Evolutionary conservation across 1,140 invertebrate genomes (phyloP).

Genomic region (Saccostrea echinata): DNA sequence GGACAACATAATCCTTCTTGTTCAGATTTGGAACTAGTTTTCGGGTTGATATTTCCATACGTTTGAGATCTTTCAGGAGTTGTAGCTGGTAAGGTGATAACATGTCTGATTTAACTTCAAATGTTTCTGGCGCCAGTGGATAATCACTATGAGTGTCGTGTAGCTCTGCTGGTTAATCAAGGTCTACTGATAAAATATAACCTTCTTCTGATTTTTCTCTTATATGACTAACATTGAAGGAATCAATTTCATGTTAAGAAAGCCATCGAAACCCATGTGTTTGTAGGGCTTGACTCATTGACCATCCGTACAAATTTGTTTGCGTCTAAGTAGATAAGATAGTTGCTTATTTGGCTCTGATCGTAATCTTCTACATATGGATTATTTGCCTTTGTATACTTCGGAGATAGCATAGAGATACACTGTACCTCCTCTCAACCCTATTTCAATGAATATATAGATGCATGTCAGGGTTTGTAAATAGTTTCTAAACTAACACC

Average conservation of each 20-base stretch:
- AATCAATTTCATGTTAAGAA: conserved; percentile 1
- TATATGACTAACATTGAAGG: conserved; percentile 64
- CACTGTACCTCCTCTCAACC: conserved; percentile 40
- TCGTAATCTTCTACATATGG: too few relatives aligned
- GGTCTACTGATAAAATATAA: conserved; percentile 53
- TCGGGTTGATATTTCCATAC: background rate
- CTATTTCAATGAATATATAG: conserved; percentile 44
- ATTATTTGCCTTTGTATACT: conserved; percentile 49
- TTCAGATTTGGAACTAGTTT: conserved; percentile 63
- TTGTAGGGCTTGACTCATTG: conserved; percentile 37
- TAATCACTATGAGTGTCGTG: conserved; percentile 49
- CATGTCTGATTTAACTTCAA: conserved; percentile 28
- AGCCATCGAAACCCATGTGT: conserved; percentile 39
- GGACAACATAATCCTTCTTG: conserved; percentile 79
- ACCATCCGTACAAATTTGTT: conserved; percentile 48
- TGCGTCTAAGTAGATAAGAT: conserved; percentile 46
- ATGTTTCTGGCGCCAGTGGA: conserved; percentile 26
- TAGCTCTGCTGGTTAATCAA: conserved; percentile 50
- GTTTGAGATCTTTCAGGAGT: background rate
- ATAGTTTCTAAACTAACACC: conserved; percentile 29
- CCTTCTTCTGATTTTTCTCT: conserved; percentile 71
- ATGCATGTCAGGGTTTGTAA: conserved; percentile 50
- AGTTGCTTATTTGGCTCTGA: conserved; percentile 26
- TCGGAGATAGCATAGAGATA: conserved; percentile 42
- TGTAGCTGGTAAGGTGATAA: conserved; percentile 28